Evolutionary conservation across 2,113 vertebrate species (phyloP).

Genomic region (Melanerpes formicivorus): DNA sequence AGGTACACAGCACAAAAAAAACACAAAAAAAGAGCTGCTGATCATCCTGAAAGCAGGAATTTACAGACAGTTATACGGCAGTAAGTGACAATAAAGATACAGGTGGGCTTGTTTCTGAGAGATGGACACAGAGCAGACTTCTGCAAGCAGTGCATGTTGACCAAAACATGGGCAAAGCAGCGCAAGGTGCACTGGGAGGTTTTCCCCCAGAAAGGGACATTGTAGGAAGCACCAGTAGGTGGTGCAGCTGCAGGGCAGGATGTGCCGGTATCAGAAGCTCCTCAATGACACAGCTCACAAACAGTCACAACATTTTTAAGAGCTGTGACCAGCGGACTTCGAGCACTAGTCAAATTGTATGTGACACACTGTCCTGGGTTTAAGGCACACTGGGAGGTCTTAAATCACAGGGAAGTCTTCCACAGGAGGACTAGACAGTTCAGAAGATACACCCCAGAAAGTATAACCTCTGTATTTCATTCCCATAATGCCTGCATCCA

Average conservation of each 20-base stretch:
- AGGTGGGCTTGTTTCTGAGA: neutral
- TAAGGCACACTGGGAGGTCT: no score
- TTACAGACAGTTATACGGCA: neutral
- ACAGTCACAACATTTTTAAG: neutral
- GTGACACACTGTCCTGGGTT: neutral
- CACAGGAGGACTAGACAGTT: no score
- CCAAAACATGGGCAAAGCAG: neutral
- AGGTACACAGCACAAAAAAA: neutral
- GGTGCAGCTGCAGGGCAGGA: neutral
- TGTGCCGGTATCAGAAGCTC: constrained; percentile 23
- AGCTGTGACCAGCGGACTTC: neutral
- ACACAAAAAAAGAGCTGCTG: neutral
- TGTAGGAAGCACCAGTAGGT: neutral
- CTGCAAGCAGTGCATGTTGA: neutral
- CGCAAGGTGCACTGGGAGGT: rapidly evolving
- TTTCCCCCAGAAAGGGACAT: neutral
- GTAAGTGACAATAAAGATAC: neutral
- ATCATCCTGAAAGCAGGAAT: neutral
- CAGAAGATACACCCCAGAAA: no score
- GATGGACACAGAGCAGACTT: neutral
- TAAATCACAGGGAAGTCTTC: no score
- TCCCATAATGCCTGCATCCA: no score
- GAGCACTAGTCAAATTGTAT: neutral
- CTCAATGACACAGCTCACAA: neutral
- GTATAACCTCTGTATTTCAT: no score